phyloP scores from a whole-genome alignment of 2,888 invertebrate genomes.

The Synergus gifuensis region DNA sequence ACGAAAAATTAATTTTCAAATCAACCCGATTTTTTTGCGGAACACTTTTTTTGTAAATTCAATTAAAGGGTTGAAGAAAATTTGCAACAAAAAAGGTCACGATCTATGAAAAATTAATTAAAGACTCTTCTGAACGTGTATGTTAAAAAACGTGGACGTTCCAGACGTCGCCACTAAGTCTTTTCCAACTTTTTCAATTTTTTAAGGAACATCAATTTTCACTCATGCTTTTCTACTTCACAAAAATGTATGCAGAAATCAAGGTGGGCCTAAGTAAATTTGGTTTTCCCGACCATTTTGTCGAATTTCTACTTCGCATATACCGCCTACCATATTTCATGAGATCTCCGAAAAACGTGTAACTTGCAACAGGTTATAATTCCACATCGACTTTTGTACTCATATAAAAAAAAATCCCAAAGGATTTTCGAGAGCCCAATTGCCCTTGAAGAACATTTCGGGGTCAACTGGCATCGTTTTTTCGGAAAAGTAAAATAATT shows the following conservation, averaged over 20 bases:
- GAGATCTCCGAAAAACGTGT: constrained; percentile 40
- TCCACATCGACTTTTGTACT: background rate
- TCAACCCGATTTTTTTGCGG: background rate
- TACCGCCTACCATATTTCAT: constrained; percentile 40
- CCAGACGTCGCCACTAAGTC: constrained; percentile 2
- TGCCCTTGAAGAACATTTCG: background rate
- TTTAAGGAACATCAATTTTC: background rate
- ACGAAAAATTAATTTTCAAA: constrained; percentile 11
- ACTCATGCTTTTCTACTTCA: background rate
- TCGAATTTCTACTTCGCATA: constrained; percentile 27
- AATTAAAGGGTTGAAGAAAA: background rate
- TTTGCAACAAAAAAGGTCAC: background rate
- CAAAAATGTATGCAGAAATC: background rate
- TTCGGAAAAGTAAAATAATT: constrained; percentile 14
- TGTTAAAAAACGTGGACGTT: constrained; percentile 35
- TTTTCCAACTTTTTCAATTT: background rate
- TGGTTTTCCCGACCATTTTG: constrained; percentile 33
- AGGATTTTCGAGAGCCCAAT: background rate
- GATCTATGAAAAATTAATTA: background rate
- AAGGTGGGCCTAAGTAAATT: background rate
- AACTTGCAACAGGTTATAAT: constrained; percentile 39
- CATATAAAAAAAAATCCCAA: background rate
- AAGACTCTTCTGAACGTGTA: background rate
- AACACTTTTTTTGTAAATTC: background rate
- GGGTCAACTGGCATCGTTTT: background rate